Base-by-base conservation (phyloP, 35 echinoderm and acorn worm genomes). In the Nesometra sesokonis region DNA sequence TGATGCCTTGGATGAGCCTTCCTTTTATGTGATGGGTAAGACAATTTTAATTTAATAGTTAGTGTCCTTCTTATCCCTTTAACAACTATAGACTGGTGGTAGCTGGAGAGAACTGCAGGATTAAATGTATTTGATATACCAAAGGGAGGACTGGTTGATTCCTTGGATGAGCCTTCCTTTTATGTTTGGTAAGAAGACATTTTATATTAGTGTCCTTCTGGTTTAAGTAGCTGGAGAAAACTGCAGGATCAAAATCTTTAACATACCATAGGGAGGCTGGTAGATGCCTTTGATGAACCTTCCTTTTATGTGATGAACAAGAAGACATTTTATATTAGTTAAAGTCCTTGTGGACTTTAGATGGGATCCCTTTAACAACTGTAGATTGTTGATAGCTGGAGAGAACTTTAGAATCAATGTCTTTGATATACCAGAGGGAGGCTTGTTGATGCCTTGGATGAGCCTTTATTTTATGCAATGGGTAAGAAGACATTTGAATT, bases 301-400 rank as follows among this genome's bases (percentile, higher is more conserved):
- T 30, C 79, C 32, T 30, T 76, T 3, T 35, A 33, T 23, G 40
- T 93, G 11, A 77, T 82, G 89, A 86, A 86, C 89, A 15, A 39
- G 90, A 34, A 13, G 11, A 82, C 15, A 43, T 43, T 43, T n/a
- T n/a, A n/a, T n/a, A n/a, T n/a, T n/a, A n/a, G n/a, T n/a, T n/a
- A n/a, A n/a, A n/a, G n/a, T n/a, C n/a, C n/a, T n/a, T n/a, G n/a
- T n/a, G n/a, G n/a, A n/a, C n/a, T n/a, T n/a, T n/a, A n/a, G n/a
- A n/a, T n/a, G n/a, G n/a, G n/a, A 97, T 89, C 95, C 95, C 4
- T 97, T 97, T 67, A 80, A 97, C 85, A 89, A 97, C 57, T 46
- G 35, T 57, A 77, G 92, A 32, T 78, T 97, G 17, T 91, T 87
- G 4, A 89, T 93, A 15, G 86, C 86, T 15, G 86, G 89, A 87